phyloP scores from a whole-genome alignment of 1,140 invertebrate species.

The Anoplolepis gracilipes region DNA sequence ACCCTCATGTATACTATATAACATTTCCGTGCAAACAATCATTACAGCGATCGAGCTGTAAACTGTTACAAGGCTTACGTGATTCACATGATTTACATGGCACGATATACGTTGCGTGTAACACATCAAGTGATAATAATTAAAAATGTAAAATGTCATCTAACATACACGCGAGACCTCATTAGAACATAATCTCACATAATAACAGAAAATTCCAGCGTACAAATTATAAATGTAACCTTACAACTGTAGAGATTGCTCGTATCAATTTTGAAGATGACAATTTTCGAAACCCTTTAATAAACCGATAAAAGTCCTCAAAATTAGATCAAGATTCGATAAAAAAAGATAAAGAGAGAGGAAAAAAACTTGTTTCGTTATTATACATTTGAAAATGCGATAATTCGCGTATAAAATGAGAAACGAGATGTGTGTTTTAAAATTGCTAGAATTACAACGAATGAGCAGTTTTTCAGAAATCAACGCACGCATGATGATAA shows the following conservation, averaged over 20 bases:
- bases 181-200: not conserved
- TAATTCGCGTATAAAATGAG: constrained; percentile 15
- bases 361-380: not conserved
- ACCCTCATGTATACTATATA: not conserved
- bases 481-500: not conserved
- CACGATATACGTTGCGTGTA: not conserved
- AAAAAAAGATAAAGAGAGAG: not conserved
- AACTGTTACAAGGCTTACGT: constrained; percentile 29
- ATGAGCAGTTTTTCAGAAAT: constrained; percentile 37
- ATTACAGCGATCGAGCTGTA: not conserved
- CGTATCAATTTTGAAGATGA: not conserved
- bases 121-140: not conserved
- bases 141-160: not conserved
- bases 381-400: not conserved
- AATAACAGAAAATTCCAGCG: not conserved
- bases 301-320: not conserved
- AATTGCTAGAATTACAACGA: constrained; percentile 16
- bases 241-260: not conserved
- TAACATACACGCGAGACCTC: not conserved
- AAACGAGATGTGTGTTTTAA: not conserved
- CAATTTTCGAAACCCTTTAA: not conserved
- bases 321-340: not conserved
- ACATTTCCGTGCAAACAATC: constrained; percentile 1
- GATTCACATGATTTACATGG: not conserved
- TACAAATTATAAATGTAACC: not conserved